A percentile compares a stretch with the other conserved stretches of the same genome.
Evolutionary conservation across 2,888 invertebrate species (phyloP).

Genomic region (Yponomeuta malinellus): DNA sequence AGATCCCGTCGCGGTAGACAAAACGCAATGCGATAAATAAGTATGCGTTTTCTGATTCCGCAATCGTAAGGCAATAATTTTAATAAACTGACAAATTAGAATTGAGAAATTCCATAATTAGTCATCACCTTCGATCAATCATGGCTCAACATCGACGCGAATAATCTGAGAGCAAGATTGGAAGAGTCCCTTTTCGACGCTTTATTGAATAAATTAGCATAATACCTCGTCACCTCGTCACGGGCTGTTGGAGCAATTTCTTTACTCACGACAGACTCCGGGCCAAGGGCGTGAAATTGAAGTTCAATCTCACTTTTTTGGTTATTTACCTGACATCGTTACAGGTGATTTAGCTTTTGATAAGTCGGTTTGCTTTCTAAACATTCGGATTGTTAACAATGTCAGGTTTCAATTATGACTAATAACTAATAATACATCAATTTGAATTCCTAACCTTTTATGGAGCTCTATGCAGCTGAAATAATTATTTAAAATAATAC

Average conservation of each 20-base stretch:
- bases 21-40: background rate
- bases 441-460: no score
- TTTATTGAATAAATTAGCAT: conserved; percentile 13
- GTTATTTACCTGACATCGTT: background rate
- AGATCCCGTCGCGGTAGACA: background rate
- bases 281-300: conserved; percentile 13
- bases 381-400: background rate
- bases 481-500: no score
- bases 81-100: background rate
- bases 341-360: background rate
- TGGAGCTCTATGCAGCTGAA: no score
- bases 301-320: background rate
- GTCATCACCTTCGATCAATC: background rate
- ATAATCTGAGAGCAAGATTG: background rate
- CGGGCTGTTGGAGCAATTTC: background rate
- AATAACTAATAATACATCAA: no score
- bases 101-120: background rate
- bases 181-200: background rate
- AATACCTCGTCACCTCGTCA: background rate
- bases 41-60: background rate
- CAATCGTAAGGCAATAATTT: background rate
- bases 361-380: background rate
- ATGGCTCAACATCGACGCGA: background rate
- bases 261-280: background rate
- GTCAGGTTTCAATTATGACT: no score